Conservation (phyloP, 2,113 vertebrate species). For the Peromyscus leucopus region DNA sequence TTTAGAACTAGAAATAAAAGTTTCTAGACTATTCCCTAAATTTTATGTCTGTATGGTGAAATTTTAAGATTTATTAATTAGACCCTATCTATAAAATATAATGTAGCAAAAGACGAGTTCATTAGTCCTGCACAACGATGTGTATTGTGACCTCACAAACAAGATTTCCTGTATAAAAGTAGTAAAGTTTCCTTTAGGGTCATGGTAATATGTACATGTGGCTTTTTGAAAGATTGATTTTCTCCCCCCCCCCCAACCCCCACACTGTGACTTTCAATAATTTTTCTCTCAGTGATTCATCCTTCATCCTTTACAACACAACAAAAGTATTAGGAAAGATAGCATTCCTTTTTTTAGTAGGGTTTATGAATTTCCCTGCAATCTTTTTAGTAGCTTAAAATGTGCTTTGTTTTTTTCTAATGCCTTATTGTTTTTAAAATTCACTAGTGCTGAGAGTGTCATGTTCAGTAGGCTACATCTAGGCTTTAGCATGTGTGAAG, state of each 20-base stretch:
- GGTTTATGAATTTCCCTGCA: conserved; percentile 49
- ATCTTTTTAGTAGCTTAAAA: conserved; percentile 24
- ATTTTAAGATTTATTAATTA: conserved; percentile 63
- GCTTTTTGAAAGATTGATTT: conserved; percentile 45
- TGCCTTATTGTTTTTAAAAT: conserved; percentile 11
- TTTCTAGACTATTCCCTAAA: conserved; percentile 55
- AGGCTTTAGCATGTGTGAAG: not conserved
- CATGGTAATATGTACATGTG: not conserved
- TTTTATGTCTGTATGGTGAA: conserved; percentile 78
- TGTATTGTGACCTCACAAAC: conserved; percentile 48
- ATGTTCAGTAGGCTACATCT: not conserved
- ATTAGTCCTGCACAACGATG: conserved; percentile 33
- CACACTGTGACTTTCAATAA: conserved; percentile 10
- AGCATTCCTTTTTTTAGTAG: not conserved
- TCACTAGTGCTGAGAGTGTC: not conserved
- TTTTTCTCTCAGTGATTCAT: conserved; percentile 20
- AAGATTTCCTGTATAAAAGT: conserved; percentile 20
- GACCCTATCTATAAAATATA: conserved; percentile 1
- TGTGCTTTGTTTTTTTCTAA: conserved; percentile 34
- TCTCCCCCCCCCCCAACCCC: conserved; percentile 1
- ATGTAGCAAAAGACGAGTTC: conserved; percentile 40
- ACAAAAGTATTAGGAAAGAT: conserved; percentile 32
- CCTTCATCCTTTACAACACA: not conserved
- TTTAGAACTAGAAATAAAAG: conserved; percentile 78
- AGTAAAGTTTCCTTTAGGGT: conserved; percentile 50